Base-by-base conservation (phyloP, 2,797 vertebrate species). In the Arrhamphus sclerolepis region DNA sequence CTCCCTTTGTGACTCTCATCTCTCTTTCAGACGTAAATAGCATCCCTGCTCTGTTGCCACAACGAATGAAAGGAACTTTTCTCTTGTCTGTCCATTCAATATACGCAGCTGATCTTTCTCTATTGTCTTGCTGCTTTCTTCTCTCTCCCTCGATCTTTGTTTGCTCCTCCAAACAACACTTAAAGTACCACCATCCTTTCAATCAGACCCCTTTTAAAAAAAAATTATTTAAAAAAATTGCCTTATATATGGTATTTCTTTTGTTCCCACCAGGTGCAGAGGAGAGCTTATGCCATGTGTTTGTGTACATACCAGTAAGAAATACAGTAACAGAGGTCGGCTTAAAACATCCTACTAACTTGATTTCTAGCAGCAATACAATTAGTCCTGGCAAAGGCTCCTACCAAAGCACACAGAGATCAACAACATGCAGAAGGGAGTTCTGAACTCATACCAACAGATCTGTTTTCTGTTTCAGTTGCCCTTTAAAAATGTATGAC, bases 251-350 rank as follows among this genome's bases (percentile, higher is more conserved):
- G 48, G 39, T 55, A 17, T 42, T 46, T 0, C 39, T 55, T 47
- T 66, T 10, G 13, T 63, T 49, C 49, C 42, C 64, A 42, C 61
- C 22, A 48, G 49, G 62, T 40, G 31, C 49, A 13, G 21, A 60
- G 44, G 48, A 60, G 52, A 83, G 78, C 78, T 77, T 76, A 70
- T 72, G 65, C 79, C 66, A 70, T 81, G 72, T 71, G 71, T 72
- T 75, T 87, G 68, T 74, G 59, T 60, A 47, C 56, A 62, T 71
- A 72, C 70, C 24, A 20, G 54, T 42, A 55, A 56, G 46, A 66
- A 56, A 70, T 53, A 55, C 55, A 38, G 50, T 59, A 14, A 4
- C 47, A 11, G 50, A 56, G 44, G 54, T 50, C 34, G 58, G 48
- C 29, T 56, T 57, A 58, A 59, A 67, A 16, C 38, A 52, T 46